phyloP scores from a whole-genome alignment of 2,888 invertebrate species.

The Drosophila yooni region DNA sequence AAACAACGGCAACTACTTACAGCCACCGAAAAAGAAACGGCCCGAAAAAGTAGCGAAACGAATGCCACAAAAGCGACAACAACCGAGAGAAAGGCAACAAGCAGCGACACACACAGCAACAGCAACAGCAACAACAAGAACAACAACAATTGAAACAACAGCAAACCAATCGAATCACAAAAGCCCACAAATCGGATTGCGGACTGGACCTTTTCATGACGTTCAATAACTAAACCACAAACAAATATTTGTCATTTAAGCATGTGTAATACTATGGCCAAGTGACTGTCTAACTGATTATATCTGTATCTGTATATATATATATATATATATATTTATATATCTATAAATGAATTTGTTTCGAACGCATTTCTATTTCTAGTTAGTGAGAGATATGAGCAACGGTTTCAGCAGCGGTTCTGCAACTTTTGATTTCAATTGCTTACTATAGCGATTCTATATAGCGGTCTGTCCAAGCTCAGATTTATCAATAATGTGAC shows the following conservation, averaged over 20 bases:
- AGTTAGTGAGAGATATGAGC: constrained; percentile 12
- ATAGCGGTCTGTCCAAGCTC: constrained; percentile 51
- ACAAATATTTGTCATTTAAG: constrained; percentile 71
- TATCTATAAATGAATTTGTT: constrained; percentile 25
- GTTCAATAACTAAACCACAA: constrained; percentile 71
- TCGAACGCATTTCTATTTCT: constrained; percentile 36
- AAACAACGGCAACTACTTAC: constrained; percentile 54
- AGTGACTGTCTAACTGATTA: constrained; percentile 42
- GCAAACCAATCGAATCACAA: constrained; percentile 70
- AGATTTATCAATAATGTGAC: constrained; percentile 29
- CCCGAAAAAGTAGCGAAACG: constrained; percentile 75
- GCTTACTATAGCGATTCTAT: constrained; percentile 45
- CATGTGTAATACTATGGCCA: constrained; percentile 58
- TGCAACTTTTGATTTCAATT: constrained; percentile 70
- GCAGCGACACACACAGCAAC: constrained; percentile 23
- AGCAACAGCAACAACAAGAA: constrained; percentile 19
- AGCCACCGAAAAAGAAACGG: constrained; percentile 65
- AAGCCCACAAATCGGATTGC: constrained; percentile 80
- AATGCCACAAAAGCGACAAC: constrained; percentile 64
- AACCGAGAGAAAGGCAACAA: constrained; percentile 70
- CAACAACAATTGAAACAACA: constrained; percentile 35
- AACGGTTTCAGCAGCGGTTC: constrained; percentile 60
- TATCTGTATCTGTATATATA: constrained; percentile 31
- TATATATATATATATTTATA: neutral
- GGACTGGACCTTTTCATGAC: constrained; percentile 66